Percentiles rank a stretch among this genome's conserved stretches.
Conservation (phyloP, 2,888 invertebrate genomes). For the Agapostemon virescens region DNA sequence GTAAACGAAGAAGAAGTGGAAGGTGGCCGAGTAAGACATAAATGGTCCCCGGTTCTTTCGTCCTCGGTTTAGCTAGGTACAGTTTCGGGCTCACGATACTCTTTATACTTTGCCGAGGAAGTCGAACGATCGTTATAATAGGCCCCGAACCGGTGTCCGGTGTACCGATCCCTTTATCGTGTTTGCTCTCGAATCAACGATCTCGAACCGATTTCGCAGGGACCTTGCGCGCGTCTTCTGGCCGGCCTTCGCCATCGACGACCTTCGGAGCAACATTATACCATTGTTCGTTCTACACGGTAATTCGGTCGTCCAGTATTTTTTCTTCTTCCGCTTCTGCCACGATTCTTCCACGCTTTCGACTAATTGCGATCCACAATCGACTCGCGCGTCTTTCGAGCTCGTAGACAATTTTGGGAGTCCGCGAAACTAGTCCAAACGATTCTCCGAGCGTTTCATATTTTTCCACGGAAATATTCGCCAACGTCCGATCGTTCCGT, state of each 20-base stretch:
- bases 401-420: too few relatives aligned
- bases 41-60: slow-evolving; percentile 55
- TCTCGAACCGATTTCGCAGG: slow-evolving; percentile 3
- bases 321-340: not conserved
- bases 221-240: not conserved
- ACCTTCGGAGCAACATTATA: not conserved
- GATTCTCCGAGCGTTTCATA: not conserved
- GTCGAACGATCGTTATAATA: not conserved
- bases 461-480: not conserved
- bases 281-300: not conserved
- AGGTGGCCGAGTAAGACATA: slow-evolving; percentile 64
- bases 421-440: not conserved
- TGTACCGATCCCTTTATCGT: slow-evolving; percentile 11
- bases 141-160: not conserved
- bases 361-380: not conserved
- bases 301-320: not conserved
- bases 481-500: too few relatives aligned
- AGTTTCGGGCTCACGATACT: slow-evolving; percentile 16
- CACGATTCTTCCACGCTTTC: not conserved
- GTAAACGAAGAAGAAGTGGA: slow-evolving; percentile 64
- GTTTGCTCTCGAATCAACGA: slow-evolving; percentile 9
- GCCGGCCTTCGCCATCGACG: not conserved
- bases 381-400: not conserved
- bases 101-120: not conserved
- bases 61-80: slow-evolving; percentile 33